Evolutionary conservation across 1,140 invertebrate species (phyloP).

Genomic region (Leptopilina clavipes): DNA sequence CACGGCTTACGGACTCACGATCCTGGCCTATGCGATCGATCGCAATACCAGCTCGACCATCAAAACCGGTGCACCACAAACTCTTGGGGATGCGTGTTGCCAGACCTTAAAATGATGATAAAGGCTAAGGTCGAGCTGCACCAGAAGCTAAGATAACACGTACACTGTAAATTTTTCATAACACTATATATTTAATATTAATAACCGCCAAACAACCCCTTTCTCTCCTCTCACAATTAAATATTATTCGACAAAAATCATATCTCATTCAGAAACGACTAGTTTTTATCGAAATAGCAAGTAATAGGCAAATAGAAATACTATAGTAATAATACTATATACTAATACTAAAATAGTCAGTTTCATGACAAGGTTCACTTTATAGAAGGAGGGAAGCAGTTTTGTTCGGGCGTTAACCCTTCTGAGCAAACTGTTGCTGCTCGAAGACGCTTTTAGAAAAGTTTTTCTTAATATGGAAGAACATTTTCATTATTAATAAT

Average conservation of each 20-base stretch:
- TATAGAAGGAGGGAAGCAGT: background rate
- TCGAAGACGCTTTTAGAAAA: background rate
- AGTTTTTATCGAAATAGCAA: background rate
- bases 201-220: background rate
- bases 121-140: background rate
- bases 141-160: background rate
- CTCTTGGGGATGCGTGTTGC: slow-evolving; percentile 63
- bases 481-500: too few relatives aligned
- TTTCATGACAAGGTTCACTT: background rate
- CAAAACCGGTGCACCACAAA: slow-evolving; percentile 66
- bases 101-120: background rate
- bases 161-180: too few relatives aligned
- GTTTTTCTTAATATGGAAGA: background rate
- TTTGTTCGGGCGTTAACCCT: slow-evolving; percentile 3
- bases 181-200: slow-evolving; percentile 8
- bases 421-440: background rate
- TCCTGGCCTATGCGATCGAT: slow-evolving; percentile 76
- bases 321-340: background rate
- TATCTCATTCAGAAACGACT: too few relatives aligned
- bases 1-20: slow-evolving; percentile 75
- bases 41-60: slow-evolving; percentile 74
- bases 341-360: background rate
- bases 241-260: background rate
- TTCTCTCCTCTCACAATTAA: background rate
- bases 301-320: too few relatives aligned